Evolutionary conservation across 2,888 invertebrate genomes (phyloP).

Genomic region (Beris chalybata): DNA sequence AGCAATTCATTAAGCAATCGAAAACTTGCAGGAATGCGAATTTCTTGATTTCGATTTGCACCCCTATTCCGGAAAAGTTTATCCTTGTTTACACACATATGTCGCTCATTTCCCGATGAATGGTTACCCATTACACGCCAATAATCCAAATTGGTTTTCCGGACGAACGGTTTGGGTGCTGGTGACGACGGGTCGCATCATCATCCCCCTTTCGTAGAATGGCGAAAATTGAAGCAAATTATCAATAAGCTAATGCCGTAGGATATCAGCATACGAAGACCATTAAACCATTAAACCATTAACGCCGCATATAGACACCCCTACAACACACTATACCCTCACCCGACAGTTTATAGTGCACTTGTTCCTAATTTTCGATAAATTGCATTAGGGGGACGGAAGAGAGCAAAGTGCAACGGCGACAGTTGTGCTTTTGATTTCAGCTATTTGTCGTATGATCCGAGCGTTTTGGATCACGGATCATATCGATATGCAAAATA

Average conservation of each 20-base stretch:
- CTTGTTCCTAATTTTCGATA: conserved; percentile 11
- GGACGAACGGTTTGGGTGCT: not conserved
- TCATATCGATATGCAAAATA: conserved; percentile 26
- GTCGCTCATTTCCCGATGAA: conserved; percentile 37
- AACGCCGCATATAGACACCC: conserved; percentile 6
- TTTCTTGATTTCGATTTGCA: conserved; percentile 22
- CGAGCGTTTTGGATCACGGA: not conserved
- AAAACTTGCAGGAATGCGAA: conserved; percentile 4
- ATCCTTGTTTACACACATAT: conserved; percentile 38
- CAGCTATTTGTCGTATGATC: conserved; percentile 5
- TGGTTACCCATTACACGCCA: conserved; percentile 39
- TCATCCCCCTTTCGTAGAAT: conserved; percentile 2
- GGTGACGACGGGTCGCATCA: not conserved
- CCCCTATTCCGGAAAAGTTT: conserved; percentile 17
- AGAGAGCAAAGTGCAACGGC: conserved; percentile 12
- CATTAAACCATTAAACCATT: conserved; percentile 28
- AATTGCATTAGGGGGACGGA: not conserved
- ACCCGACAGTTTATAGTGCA: conserved; percentile 17
- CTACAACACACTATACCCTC: conserved; percentile 9
- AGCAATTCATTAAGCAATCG: conserved; percentile 24
- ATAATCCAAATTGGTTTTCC: conserved; percentile 47
- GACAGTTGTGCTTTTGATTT: conserved; percentile 30
- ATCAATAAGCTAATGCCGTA: conserved; percentile 1
- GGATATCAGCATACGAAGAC: conserved; percentile 12
- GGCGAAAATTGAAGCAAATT: conserved; percentile 5